Evolutionary conservation across 92 coral and sea anemone genomes (phyloP), one percentile per base, ranked within the genome.

Genomic region (Epizoanthus rinbou): DNA sequence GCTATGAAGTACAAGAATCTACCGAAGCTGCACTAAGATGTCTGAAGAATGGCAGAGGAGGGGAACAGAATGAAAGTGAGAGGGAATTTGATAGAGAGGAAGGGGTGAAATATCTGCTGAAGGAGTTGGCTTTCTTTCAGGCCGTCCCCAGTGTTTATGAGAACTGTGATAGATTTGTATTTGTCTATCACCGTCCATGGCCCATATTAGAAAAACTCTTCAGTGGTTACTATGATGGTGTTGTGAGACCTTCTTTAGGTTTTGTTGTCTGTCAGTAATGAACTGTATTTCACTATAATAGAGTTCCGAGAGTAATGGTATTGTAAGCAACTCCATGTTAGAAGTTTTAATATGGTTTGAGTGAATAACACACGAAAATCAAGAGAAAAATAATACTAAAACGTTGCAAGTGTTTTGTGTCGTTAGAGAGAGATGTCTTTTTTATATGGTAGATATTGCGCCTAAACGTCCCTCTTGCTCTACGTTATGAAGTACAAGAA

Each of bases 181-280:
- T 88, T 8, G 98, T 94, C 58, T 94, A 94, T 84, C 95, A 94
- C 56, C 95, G 98, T 57, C 22, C 89, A 1, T 89, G 94, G 94
- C 95, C 94, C 35, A 90, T 94, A 25, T 47, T 94, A 58, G 95
- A 94, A 83, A 94, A 85, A 59, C 90, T 67, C 74, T 85, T 90
- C 59, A 89, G 73, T 24, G 98, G 98, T 25, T 69, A 24, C 64
- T 94, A 91, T 50, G 95, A 94, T 64, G 85, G 85, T 21, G 60
- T 86, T 59, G 84, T 25, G 6, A 86, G 84, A 69, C 86, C 95
- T 21, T 86, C 73, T 71, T 78, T 90, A 59, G 95, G 98, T 2
- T 91, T 86, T 54, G 80, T 89, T 37, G 90, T 90, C 35, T 73
- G 53, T 18, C 78, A 84, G 24, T 90, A 82, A 64, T 24, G 1